Evolutionary conservation across 2,797 vertebrate genomes (phyloP).

Genomic region (Hypotaenidia okinawae): DNA sequence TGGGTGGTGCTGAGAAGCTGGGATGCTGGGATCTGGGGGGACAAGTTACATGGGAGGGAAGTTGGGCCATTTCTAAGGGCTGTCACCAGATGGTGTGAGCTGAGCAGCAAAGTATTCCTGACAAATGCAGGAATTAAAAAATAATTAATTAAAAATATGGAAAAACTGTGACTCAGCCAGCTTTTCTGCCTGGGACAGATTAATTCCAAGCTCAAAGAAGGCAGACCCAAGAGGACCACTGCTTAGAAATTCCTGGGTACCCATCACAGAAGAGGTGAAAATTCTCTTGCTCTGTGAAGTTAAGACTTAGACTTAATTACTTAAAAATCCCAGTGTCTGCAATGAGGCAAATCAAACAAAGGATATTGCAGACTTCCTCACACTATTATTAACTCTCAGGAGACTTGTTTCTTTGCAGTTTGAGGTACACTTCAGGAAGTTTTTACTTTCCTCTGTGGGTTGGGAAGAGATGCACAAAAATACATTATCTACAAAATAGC

Average conservation of each 20-base stretch:
- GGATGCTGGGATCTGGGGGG: rapidly evolving
- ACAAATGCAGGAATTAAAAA: neutral
- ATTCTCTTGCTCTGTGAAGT: neutral
- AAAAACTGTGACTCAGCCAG: neutral
- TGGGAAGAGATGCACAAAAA: neutral
- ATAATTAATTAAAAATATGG: neutral
- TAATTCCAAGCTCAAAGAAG: neutral
- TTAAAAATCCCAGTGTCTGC: neutral
- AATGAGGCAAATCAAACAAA: neutral
- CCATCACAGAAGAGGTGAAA: neutral
- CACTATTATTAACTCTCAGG: neutral
- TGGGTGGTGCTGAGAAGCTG: neutral
- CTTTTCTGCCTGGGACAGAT: neutral
- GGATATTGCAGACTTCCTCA: neutral
- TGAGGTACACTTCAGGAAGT: neutral
- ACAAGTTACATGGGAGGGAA: neutral
- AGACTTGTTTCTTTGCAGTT: neutral
- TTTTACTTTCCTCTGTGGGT: neutral
- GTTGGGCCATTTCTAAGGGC: neutral
- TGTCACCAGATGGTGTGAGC: neutral
- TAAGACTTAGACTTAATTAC: neutral
- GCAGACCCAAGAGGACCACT: neutral
- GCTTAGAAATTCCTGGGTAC: neutral
- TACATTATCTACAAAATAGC: neutral
- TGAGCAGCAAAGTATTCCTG: neutral